Evolutionary conservation across 2,888 invertebrate species (phyloP), one percentile per base, ranked within the genome.

Genomic region (Hoplodrina blanda): DNA sequence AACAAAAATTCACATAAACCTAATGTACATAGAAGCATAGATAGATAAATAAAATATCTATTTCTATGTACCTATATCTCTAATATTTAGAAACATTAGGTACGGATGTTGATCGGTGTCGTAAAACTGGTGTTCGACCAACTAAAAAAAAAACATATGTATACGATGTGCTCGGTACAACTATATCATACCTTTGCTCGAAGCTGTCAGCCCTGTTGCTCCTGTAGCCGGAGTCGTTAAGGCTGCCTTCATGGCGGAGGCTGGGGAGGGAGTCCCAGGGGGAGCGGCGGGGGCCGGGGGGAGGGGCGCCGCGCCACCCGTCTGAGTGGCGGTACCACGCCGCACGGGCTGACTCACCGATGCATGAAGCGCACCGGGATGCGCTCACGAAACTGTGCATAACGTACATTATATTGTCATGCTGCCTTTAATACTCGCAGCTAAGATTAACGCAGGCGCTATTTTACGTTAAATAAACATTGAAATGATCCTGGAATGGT

Each of bases 291-390:
- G 98, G 98, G 17, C 93, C 95, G 11, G 94, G 95, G 74, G 96
- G 96, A 0, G 93, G 92, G 44, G 96, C 96, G 69, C 97, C 96
- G 70, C 96, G 97, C 98, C 98, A 98, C 59, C 98, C 98, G 89
- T 98, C 98, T 53, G 98, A 98, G 93, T 98, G 98, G 19, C 98
- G 97, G 95, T 98, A 98, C 98, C 98, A 98, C 87, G 98, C 98
- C 76, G 98, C 98, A 41, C 98, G 97, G 75, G 98, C 98, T 33
- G 98, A 98, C 93, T 98, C 98, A n/a, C 98, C 98, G 92, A 98
- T 98, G 94, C 98, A 98, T 60, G 98, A 98, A 75, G 98, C 98
- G 90, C 98, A 98, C 84, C 98, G 96, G 50, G 97, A 97, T 74
- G 97, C 96, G 70, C 96, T 96, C 84, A 96, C 96, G 88, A 96